Evolutionary conservation across 2,797 vertebrate species (phyloP), one percentile per base, ranked within the genome.

Genomic region (Yasuhikotakia modesta): DNA sequence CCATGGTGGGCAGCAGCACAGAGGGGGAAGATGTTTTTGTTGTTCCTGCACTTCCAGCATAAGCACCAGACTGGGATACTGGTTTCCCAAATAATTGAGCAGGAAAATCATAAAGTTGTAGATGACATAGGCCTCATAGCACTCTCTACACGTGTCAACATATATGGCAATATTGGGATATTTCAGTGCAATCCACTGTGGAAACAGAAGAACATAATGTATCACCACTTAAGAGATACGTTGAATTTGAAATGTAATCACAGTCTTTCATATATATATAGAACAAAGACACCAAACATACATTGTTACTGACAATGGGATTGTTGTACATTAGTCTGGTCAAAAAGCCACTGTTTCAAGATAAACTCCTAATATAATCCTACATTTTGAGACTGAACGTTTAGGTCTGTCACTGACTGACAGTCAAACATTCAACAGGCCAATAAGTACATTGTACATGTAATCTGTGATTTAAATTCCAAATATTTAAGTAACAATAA

Each of bases 91-190:
- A 79, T 96, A 99, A 89, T 97, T 99, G 32, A 96, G 95, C 90
- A 99, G 91, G 88, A 99, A 99, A 82, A 94, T 96, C 97, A 99
- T 99, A 86, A 99, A 99, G 89, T 98, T 99, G 90, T 99, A 99
- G 92, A 99, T 99, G 86, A 99, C 98, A 74, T 96, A 99, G 16
- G 98, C 98, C 93, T 99, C 98, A 19, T 99, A 99, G 91, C 98
- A 99, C 87, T 99, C 98, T 89, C 97, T 93, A 91, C 97, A 99
- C 0, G 98, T 99, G 89, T 99, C 97, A 91, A 99, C 96, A 48
- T 99, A 99, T 82, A 99, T 99, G 75, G 97, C 97, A 86, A 98
- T 98, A 65, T 82, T 80, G 67, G 97, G 96, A 87, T 97, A 98
- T 87, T 98, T 98, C 87, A 99, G 87, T 30, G 98, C 97, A 87